Base-by-base conservation (phyloP, 2,797 vertebrate species). In the Sebastiscus tertius region DNA sequence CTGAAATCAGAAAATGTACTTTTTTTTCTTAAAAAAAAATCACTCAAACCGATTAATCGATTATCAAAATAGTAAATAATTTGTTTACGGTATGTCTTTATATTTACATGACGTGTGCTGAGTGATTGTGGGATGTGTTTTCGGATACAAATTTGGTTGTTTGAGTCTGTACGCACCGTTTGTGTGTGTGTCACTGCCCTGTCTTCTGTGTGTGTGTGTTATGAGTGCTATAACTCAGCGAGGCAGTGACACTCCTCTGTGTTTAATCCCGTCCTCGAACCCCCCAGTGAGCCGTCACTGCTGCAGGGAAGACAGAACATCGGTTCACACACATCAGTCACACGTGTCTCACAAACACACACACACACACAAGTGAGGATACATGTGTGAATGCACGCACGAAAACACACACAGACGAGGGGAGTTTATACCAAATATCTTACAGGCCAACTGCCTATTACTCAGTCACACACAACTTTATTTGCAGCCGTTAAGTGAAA, bases 191-290 rank as follows among this genome's bases (percentile, higher is more conserved):
- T 82, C 55, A 39, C 13, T 75, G 52, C 56, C 10, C 27, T 72
- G 67, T 62, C 16, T 27, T 69, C 16, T 46, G 42, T 46, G 16
- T 78, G 72, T 91, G 81, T 91, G 90, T 86, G 89, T 96, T 95
- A 96, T 96, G 96, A 96, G 94, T 87, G 93, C 93, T 90, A 96
- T 96, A 95, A 96, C 94, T 96, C 96, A 96, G 87, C 79, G 26
- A 89, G 89, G 88, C 92, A 74, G 77, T 94, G 94, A 95, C 93
- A 91, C 90, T 88, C 92, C 87, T 92, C 90, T 91, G 89, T 95
- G 93, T 93, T 93, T 96, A 94, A 94, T 96, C 91, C 92, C 88
- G 86, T 95, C 94, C 83, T 91, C 92, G 83, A 93, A 94, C 84
- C 92, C 95, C 95, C 95, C 80, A 88, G 92, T 94, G 95, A 92